phyloP scores from a whole-genome alignment of 2,113 vertebrate species.

The Dasyprocta punctata region DNA sequence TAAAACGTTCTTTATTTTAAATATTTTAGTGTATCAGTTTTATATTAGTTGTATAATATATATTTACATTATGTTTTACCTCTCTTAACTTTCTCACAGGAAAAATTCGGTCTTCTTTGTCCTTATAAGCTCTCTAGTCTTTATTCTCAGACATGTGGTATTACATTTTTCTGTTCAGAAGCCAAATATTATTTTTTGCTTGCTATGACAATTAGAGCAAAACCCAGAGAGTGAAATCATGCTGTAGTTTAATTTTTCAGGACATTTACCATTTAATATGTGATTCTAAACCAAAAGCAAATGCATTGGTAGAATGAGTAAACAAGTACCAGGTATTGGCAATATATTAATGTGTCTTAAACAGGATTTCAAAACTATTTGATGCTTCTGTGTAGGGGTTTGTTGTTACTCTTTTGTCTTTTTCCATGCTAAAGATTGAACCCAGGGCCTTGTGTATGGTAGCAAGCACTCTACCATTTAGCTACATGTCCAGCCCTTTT shows the following conservation, averaged over 20 bases:
- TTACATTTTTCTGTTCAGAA: not conserved
- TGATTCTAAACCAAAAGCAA: constrained; percentile 43
- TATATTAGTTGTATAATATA: not conserved
- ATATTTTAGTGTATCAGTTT: constrained; percentile 2
- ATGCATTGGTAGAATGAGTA: constrained; percentile 44
- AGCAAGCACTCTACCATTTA: not conserved
- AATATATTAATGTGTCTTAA: not conserved
- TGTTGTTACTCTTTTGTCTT: not conserved
- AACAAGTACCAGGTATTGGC: not conserved
- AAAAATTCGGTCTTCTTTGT: not conserved
- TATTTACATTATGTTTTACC: constrained; percentile 18
- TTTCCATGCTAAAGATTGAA: not conserved
- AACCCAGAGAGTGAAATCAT: not conserved
- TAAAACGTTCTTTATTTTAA: not conserved
- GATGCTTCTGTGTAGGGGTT: rapidly evolving
- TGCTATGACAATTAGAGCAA: not conserved
- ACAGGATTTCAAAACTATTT: not conserved
- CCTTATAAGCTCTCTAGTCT: not conserved
- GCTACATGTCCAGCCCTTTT: not conserved
- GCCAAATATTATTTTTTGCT: not conserved
- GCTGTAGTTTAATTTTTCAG: not conserved
- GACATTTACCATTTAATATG: not conserved
- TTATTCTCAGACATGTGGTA: not conserved
- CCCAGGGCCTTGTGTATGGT: not conserved
- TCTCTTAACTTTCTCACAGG: constrained; percentile 26